Base-by-base conservation (phyloP, 2,113 vertebrate genomes). In the Erpornis zantholeuca region DNA sequence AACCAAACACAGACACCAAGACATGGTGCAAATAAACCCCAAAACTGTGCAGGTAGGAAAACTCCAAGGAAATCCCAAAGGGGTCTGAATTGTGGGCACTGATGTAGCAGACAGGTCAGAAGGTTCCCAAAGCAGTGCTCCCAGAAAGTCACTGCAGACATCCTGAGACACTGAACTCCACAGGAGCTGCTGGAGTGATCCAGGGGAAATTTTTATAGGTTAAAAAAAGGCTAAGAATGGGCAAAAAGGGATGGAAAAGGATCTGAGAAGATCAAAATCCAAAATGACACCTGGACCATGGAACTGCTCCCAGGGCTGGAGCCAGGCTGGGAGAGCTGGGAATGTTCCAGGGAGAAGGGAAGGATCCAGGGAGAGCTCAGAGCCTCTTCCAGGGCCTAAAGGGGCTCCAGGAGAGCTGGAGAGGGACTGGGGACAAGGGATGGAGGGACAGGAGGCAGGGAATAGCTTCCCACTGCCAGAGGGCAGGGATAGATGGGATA, bases 151-250 rank as follows among this genome's bases (percentile, higher is more conserved):
- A 7, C 24, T 4, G 33, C 52, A 47, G 47, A 9, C 25, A 25
- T 2, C 17, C 5, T 0, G 1, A 38, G 49, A 24, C 14, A 21
- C 24, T 12, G 23, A 38, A 31, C 40, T n/a, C 25, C 8, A 4
- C 31, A 17, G 77, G 25, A 52, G 53, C 35, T 29, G 54, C 36
- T 8, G 7, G 7, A 50, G 35, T 0, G 29, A n/a, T 0, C 81
- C 10, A 13, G 23, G 24, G 47, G 53, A 7, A 14, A 36, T 7
- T 6, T 4, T 23, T 4, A 12, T 0, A 2, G 40, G 11, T 10
- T 44, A 16, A 60, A 56, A 25, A 63, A 75, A 25, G 25, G 29
- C 45, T 6, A 9, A 88, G 20, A 64, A 60, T 0, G 28, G 49
- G 36, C 49, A 72, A 79, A 56, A 88, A 33, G n/a, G 13, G 36